phyloP scores from a whole-genome alignment of 2,113 vertebrate species.

The Upupa epops region DNA sequence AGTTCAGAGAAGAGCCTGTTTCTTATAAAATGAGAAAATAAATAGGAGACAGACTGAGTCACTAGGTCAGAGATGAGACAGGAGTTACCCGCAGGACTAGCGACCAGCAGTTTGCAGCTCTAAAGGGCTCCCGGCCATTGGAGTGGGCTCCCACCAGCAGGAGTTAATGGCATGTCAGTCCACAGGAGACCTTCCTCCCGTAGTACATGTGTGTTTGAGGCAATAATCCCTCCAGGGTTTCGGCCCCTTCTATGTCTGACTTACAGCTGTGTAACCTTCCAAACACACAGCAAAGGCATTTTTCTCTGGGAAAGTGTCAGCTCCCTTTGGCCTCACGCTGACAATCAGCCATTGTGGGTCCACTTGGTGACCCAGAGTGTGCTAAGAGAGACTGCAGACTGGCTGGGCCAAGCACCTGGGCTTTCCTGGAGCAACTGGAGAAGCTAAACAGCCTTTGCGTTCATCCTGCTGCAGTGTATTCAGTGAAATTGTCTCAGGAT shows the following conservation, averaged over 20 bases:
- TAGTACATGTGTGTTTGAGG: constrained; percentile 5
- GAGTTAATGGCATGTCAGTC: constrained; percentile 19
- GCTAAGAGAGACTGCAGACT: neutral
- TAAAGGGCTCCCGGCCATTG: neutral
- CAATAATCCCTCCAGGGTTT: constrained; percentile 17
- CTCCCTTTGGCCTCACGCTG: constrained; percentile 22
- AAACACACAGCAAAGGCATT: constrained; percentile 35
- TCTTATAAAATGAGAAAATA: constrained; percentile 40
- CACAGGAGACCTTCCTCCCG: constrained; percentile 26
- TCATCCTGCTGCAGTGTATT: neutral
- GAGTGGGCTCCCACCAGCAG: constrained; percentile 47
- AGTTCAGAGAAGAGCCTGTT: constrained; percentile 20
- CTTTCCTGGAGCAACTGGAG: neutral
- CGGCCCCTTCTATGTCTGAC: constrained; percentile 2
- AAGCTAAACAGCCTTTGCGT: neutral
- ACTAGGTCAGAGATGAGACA: neutral
- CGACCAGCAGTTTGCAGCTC: neutral
- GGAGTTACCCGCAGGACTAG: neutral
- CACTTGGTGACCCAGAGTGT: neutral
- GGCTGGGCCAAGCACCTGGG: neutral
- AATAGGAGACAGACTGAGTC: neutral
- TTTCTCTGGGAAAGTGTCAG: constrained; percentile 51
- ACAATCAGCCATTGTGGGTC: neutral
- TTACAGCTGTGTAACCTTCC: constrained; percentile 54
- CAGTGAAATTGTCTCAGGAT: neutral